Evolutionary conservation across 2,797 vertebrate genomes (phyloP), one percentile per base, ranked within the genome.

Genomic region (Liparis tanakae): DNA sequence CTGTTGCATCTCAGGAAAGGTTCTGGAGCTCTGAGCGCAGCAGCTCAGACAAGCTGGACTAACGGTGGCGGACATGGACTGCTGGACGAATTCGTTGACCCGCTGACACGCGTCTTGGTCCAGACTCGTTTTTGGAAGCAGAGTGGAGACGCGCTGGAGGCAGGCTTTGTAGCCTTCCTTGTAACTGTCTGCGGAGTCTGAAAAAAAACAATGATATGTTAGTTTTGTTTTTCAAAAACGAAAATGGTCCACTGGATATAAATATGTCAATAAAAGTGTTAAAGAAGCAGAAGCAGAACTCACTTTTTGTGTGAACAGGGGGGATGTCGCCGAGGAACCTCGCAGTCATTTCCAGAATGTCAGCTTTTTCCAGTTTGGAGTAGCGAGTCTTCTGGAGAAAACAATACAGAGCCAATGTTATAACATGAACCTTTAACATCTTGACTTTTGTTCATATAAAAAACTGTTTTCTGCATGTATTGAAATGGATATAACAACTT

Each of bases 321-420:
- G 72, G 94, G 3, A 94, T 88, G 46, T 96, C 95, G 59, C 88
- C 90, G 10, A 98, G 96, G 87, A 98, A 97, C 65, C 91, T 93
- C 75, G 97, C 96, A 1, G 96, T 96, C 96, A 97, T 96, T 75
- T 98, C 96, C 74, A 97, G 91, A 78, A 97, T 94, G 79, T 96
- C 96, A 0, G 96, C 96, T 89, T 98, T 97, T 84, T 98, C 96
- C 63, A 97, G 89, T 78, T 96, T 97, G 10, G 96, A 96, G 77
- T 90, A 93, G 78, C 91, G 89, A 60, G 91, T 94, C 66, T 92
- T 95, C 96, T 96, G 85, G 10, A 76, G 67, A 17, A 34, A 72
- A 10, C 0, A 17, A 41, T n/a, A 69, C 37, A 62, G 69, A 66
- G 1, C 4, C 71, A 76, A 36, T 9, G 63, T 90, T 80, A 88